These are phyloP conservation scores for Actinia tenebrosa DNA, from an alignment of 64 coral and sea anemone species.

Conservation along the genomic window DNA sequence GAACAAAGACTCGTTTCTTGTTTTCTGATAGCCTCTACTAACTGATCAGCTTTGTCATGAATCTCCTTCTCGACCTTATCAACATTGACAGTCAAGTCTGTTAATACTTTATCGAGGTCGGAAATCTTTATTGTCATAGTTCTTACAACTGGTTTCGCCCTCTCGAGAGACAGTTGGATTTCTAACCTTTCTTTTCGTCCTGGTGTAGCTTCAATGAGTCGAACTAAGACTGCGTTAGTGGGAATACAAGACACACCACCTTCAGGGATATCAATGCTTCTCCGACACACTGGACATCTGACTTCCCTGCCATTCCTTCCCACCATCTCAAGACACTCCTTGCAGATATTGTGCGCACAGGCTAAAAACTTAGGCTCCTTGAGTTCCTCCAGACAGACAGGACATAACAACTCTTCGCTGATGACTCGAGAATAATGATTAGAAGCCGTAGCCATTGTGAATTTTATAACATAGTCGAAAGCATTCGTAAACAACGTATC, in stretches of 20 bases:
- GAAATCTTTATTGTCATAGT: conserved; percentile 42
- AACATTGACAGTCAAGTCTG: conserved; percentile 24
- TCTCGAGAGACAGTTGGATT: conserved; percentile 68
- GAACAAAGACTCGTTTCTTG: conserved; percentile 56
- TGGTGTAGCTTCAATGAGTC: conserved; percentile 70
- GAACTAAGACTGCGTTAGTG: conserved; percentile 62
- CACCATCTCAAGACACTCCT: conserved; percentile 70
- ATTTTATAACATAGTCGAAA: neutral
- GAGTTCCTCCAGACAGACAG: conserved; percentile 57
- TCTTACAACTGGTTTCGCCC: conserved; percentile 67
- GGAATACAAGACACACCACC: conserved; percentile 60
- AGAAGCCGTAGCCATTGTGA: neutral
- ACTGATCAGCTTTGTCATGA: conserved; percentile 42
- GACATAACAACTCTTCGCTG: conserved; percentile 59
- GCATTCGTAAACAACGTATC: neutral
- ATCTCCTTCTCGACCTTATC: conserved; percentile 40
- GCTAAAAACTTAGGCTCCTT: conserved; percentile 54
- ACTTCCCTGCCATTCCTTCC: conserved; percentile 29
- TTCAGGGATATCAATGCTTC: conserved; percentile 36
- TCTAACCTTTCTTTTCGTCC: conserved; percentile 68
- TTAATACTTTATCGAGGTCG: conserved; percentile 37
- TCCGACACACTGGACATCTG: conserved; percentile 65
- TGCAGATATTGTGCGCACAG: conserved; percentile 63
- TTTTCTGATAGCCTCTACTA: conserved; percentile 60
- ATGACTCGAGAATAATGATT: conserved; percentile 23